Evolutionary conservation across 2,113 vertebrate species (phyloP).

Genomic region (Mesocricetus auratus): DNA sequence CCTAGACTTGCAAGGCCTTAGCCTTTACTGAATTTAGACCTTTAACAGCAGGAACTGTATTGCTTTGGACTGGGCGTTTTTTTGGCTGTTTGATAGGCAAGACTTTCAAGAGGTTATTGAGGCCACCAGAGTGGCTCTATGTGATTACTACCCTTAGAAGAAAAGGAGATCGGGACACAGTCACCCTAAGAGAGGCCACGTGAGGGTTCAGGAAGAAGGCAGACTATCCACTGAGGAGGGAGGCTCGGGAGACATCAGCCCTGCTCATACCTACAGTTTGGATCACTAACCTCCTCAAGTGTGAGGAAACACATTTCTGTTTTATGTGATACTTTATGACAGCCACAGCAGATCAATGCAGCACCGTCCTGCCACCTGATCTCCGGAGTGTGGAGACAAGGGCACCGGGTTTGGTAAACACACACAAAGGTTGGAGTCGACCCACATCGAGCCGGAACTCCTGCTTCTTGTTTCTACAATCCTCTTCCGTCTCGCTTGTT

Average conservation of each 20-base stretch:
- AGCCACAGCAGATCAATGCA: background rate
- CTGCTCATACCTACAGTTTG: background rate
- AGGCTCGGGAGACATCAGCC: background rate
- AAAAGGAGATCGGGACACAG: background rate
- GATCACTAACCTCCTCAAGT: background rate
- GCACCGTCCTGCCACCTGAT: background rate
- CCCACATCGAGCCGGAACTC: fast-evolving
- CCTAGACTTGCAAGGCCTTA: background rate
- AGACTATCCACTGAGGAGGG: background rate
- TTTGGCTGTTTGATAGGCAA: background rate
- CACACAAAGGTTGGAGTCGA: background rate
- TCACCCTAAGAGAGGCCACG: background rate
- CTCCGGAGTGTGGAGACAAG: background rate
- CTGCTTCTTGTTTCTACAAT: background rate
- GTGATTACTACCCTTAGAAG: background rate
- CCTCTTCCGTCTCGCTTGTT: background rate
- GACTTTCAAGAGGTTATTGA: background rate
- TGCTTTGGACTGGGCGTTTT: background rate
- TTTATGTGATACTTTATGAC: background rate
- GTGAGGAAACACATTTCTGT: background rate
- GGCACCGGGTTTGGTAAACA: background rate
- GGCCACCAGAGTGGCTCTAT: background rate
- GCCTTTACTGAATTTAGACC: background rate
- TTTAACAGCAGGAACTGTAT: background rate
- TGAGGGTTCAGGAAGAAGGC: background rate